Conservation (phyloP, 2,888 invertebrate genomes). For the Crioceris asparagi region DNA sequence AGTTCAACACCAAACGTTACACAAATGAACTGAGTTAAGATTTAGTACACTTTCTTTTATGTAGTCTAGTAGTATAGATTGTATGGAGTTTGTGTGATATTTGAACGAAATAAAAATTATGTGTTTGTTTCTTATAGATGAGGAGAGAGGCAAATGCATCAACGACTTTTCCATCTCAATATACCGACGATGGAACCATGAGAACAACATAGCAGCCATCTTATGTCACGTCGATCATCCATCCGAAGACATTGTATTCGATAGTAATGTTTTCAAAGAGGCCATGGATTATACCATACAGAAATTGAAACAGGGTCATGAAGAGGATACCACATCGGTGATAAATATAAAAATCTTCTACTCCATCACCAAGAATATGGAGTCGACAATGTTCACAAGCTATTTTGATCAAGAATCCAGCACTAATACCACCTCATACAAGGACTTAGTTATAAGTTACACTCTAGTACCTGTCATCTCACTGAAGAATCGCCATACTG, state of each 20-base stretch:
- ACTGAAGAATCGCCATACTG: constrained; percentile 70
- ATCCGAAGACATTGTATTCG: constrained; percentile 17
- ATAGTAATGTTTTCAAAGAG: constrained; percentile 42
- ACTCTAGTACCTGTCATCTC: constrained; percentile 70
- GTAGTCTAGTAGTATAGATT: no score
- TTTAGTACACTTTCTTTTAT: no score
- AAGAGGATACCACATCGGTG: constrained; percentile 45
- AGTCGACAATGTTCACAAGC: constrained; percentile 36
- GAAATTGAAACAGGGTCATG: constrained; percentile 44
- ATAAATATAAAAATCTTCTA: constrained; percentile 70
- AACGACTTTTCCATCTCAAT: constrained; percentile 74
- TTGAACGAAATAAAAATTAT: no score
- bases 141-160: constrained; percentile 81
- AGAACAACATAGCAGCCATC: constrained; percentile 76
- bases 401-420: no score
- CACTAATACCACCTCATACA: constrained; percentile 40
- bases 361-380: constrained; percentile 49
- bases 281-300: constrained; percentile 43
- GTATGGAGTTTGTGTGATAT: no score
- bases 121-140: constrained; percentile 48
- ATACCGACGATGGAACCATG: constrained; percentile 79
- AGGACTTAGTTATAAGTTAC: constrained; percentile 46
- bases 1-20: no score
- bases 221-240: constrained; percentile 61
- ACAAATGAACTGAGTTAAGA: no score